Evolutionary conservation across 2,888 invertebrate species (phyloP), one percentile per base, ranked within the genome.

Genomic region (Ecliptopera silaceata): DNA sequence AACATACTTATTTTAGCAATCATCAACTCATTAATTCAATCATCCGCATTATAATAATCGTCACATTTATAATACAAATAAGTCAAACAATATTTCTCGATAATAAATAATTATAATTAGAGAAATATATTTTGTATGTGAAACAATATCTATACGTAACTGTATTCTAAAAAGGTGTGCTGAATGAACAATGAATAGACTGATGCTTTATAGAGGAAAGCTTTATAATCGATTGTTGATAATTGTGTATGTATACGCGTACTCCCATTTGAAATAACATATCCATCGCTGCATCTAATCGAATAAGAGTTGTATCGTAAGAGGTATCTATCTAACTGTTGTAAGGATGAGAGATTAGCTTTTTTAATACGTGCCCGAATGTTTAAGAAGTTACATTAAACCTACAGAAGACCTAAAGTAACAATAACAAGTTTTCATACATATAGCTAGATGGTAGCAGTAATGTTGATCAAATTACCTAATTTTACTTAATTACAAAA

Each of bases 131-230:
- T 50, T 45, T 41, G 45, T 42, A 50, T 18, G 32, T 45, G 13
- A 44, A 49, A 48, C 13, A 20, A 22, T 50, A n/a, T n/a, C n/a
- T n/a, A 51, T 59, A 47, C 41, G 56, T 56, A 48, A 48, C 44
- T 47, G 26, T 44, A 59, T 59, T 51, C 39, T 51, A 50, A 47
- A 47, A 22, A 8, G 46, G 36, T 43, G 48, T 39, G 48, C 36
- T 50, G 55, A 42, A 13, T 29, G 20, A 22, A 41, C 13, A 41
- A 47, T 22, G 46, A 34, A 58, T 48, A 58, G 53, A 53, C 57
- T 58, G 57, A 58, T 49, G 57, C 39, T 39, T 38, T 29, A 43
- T 29, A 39, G 22, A 20, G 38, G 31, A 17, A 32, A 52, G 48
- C 52, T 58, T 57, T 52, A 57, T 38, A 15, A 50, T 26, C 5